A percentile compares a stretch with the other conserved stretches of the same genome.
These are phyloP conservation scores for Eptatretus atami DNA, from an alignment of 2,797 vertebrate genomes.

Conservation along the genomic window DNA sequence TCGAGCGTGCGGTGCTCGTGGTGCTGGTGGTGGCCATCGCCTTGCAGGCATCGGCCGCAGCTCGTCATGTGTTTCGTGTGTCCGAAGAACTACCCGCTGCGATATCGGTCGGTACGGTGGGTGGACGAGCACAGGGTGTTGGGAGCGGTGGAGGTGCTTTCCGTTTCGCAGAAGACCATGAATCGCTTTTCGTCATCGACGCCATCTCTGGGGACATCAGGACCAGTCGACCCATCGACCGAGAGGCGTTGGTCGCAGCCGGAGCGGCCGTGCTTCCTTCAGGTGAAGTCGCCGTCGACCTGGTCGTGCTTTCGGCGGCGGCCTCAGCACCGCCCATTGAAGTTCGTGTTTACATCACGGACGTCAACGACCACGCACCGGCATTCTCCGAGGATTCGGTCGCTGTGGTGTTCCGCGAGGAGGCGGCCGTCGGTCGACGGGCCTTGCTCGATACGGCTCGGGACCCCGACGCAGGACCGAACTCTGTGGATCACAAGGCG, in stretches of 20 bases:
- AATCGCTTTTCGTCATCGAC: conserved; percentile 66
- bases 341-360: conserved; percentile 57
- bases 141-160: conserved; percentile 18
- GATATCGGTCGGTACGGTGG: conserved; percentile 68
- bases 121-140: conserved; percentile 42
- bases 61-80: conserved; percentile 57
- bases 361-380: conserved; percentile 79
- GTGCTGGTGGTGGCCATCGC: background rate
- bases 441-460: conserved; percentile 88
- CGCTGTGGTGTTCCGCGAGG: conserved; percentile 70
- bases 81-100: conserved; percentile 64
- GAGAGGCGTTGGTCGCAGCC: conserved; percentile 29
- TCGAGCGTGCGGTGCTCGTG: background rate
- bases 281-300: conserved; percentile 43
- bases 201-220: conserved; percentile 43
- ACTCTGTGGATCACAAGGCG: conserved; percentile 68
- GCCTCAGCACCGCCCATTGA: conserved; percentile 70
- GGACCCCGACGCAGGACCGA: conserved; percentile 59
- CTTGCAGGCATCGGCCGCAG: background rate
- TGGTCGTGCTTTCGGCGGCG: conserved; percentile 85
- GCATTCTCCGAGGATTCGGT: conserved; percentile 65
- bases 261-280: too few relatives aligned
- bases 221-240: conserved; percentile 56
- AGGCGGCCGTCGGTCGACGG: conserved; percentile 64
- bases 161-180: conserved; percentile 52